Evolutionary conservation across 2,888 invertebrate genomes (phyloP), one percentile per base, ranked within the genome.

Genomic region (Enchytraeus crypticus): DNA sequence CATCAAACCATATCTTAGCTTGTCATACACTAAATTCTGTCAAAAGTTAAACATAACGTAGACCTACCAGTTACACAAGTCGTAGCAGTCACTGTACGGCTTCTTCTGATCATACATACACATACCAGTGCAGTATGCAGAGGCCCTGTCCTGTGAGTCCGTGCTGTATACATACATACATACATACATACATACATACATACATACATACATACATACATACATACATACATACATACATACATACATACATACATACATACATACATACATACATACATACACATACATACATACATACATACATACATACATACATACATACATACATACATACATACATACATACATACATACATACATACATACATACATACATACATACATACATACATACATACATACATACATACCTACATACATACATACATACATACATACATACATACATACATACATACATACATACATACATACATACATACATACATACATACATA

Each of bases 31-130:
- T n/a, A n/a, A n/a, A n/a, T n/a, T n/a, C n/a, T n/a, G n/a, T n/a
- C n/a, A n/a, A n/a, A n/a, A n/a, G n/a, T n/a, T n/a, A n/a, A n/a
- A n/a, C n/a, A n/a, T n/a, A n/a, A n/a, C n/a, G n/a, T n/a, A n/a
- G n/a, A n/a, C n/a, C n/a, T 64, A 66, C 58, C 65, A 66, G 59
- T 66, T 68, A 63, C 68, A 68, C 26, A 64, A 49, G 58, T 68
- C 68, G 54, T 61, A 68, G 59, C 68, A 68, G 51, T 66, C 65
- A 45, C 65, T 64, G 66, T 66, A 68, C 8, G 57, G 30, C 53
- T 62, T 61, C 53, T 60, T 38, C 53, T 68, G 64, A 30, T 67
- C 64, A 38, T 64, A 68, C 68, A 68, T 68, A 53, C 68, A 68
- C 21, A 68, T 53, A 4, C 68, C 68, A 4, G 68, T 68, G 54